Evolutionary conservation across 2,113 vertebrate genomes (phyloP).

Genomic region (Scomber colias): DNA sequence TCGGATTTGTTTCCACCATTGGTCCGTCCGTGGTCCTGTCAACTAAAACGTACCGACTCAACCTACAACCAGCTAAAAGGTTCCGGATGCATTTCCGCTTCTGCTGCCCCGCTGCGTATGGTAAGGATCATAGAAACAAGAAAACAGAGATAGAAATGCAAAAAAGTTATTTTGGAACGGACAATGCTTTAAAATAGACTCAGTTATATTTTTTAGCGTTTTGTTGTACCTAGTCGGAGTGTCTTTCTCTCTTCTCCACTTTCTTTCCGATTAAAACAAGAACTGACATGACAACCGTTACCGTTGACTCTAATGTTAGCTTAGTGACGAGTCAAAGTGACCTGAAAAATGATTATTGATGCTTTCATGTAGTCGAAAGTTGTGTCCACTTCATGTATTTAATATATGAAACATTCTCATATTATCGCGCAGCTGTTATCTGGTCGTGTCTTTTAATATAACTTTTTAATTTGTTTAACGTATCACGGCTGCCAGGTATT

Average conservation of each 20-base stretch:
- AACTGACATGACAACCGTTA: no score
- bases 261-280: no score
- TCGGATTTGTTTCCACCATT: constrained; percentile 72
- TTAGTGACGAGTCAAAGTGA: no score
- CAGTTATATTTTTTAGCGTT: no score
- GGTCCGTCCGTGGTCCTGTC: constrained; percentile 77
- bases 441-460: no score
- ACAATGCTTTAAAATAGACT: no score
- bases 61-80: constrained; percentile 15
- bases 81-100: constrained; percentile 37
- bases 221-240: background rate
- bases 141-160: background rate
- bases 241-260: background rate
- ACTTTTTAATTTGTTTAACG: background rate
- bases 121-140: background rate
- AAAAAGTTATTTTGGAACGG: no score
- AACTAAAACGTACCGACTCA: constrained; percentile 55
- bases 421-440: background rate
- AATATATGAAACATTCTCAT: background rate
- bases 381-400: background rate
- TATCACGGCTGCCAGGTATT: background rate
- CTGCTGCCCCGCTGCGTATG: background rate
- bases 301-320: background rate
- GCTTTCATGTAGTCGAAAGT: background rate
- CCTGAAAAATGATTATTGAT: background rate